Evolutionary conservation across 2,113 vertebrate species (phyloP).

Genomic region (Cephalopholis sonnerati): DNA sequence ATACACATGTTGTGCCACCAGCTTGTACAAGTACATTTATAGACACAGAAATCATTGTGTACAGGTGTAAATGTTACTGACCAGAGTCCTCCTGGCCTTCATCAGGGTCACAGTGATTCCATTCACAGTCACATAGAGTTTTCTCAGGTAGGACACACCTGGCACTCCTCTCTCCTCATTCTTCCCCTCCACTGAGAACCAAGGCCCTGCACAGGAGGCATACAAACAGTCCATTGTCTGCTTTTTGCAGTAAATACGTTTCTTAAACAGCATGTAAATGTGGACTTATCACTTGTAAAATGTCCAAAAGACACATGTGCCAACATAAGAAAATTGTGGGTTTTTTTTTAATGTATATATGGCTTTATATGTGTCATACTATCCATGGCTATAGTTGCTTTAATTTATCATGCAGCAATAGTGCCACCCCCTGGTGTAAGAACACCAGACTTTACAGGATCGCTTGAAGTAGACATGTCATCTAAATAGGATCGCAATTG

Average conservation of each 20-base stretch:
- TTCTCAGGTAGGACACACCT: conserved; percentile 83
- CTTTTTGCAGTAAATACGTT: no score
- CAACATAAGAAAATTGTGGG: background rate
- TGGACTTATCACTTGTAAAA: background rate
- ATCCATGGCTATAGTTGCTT: background rate
- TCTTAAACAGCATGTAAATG: background rate
- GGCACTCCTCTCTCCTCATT: conserved; percentile 83
- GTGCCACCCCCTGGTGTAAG: background rate
- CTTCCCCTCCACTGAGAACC: conserved; percentile 87
- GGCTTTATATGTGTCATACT: background rate
- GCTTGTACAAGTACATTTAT: background rate
- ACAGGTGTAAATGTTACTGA: conserved; percentile 64
- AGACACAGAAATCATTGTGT: background rate
- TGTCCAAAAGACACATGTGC: background rate
- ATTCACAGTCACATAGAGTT: conserved; percentile 82
- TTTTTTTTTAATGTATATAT: background rate
- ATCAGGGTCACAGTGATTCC: conserved; percentile 84
- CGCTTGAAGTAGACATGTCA: background rate
- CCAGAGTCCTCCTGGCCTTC: conserved; percentile 81
- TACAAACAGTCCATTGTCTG: background rate
- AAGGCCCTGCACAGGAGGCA: conserved; percentile 73
- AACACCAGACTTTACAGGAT: background rate
- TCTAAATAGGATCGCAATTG: background rate
- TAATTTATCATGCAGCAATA: background rate
- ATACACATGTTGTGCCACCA: background rate